Evolutionary conservation across 2,113 vertebrate species (phyloP).

Genomic region (Rissa tridactyla): DNA sequence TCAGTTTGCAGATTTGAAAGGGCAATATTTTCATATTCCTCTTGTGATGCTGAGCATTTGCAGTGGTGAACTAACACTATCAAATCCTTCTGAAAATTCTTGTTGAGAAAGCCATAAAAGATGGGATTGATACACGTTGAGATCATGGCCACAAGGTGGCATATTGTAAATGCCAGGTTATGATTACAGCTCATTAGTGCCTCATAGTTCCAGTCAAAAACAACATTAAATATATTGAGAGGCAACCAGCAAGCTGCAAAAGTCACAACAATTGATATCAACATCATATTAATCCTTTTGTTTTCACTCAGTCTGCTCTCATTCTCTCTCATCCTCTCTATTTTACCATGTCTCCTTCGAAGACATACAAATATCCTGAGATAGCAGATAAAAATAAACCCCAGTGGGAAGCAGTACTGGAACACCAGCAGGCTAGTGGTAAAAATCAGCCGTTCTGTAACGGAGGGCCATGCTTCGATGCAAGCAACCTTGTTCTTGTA

Average conservation of each 20-base stretch:
- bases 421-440: conserved; percentile 72
- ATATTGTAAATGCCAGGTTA: conserved; percentile 72
- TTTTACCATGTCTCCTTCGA: conserved; percentile 53
- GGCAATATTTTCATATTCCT: conserved; percentile 74
- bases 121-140: conserved; percentile 78
- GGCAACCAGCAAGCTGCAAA: conserved; percentile 77
- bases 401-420: conserved; percentile 75
- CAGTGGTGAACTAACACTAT: conserved; percentile 57
- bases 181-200: conserved; percentile 75
- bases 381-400: conserved; percentile 78
- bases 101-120: conserved; percentile 80
- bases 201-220: conserved; percentile 78
- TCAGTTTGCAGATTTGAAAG: conserved; percentile 70
- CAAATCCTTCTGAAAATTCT: conserved; percentile 79
- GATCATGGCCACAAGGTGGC: conserved; percentile 77
- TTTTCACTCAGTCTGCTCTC: conserved; percentile 63
- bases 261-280: conserved; percentile 72
- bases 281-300: conserved; percentile 72
- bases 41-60: conserved; percentile 51
- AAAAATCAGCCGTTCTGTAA: conserved; percentile 69
- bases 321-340: conserved; percentile 60
- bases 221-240: conserved; percentile 75
- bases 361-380: conserved; percentile 72
- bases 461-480: conserved; percentile 70
- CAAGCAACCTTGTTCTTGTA: conserved; percentile 68